phyloP scores from a whole-genome alignment of 1,140 invertebrate species.

The Mycetomoellerius zeteki region DNA sequence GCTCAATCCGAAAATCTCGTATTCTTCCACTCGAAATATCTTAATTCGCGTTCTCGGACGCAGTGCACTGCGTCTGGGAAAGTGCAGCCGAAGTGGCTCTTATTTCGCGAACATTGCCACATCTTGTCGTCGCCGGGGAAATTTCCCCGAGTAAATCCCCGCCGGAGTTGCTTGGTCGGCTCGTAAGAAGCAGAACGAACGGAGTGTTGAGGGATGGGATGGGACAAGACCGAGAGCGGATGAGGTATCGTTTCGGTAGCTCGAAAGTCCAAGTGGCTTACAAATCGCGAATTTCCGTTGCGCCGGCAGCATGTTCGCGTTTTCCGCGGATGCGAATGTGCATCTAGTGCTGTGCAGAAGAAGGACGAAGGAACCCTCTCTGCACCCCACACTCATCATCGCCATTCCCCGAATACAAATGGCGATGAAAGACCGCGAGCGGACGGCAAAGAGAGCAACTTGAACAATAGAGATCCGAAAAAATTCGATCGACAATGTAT shows the following conservation, averaged over 20 bases:
- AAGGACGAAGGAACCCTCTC: neutral
- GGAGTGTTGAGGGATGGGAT: neutral
- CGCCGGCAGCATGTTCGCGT: slow-evolving; percentile 64
- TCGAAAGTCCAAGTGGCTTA: slow-evolving; percentile 79
- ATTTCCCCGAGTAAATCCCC: slow-evolving; percentile 71
- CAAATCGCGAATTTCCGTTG: slow-evolving; percentile 78
- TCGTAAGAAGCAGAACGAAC: slow-evolving; percentile 68
- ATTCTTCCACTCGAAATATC: slow-evolving; percentile 10
- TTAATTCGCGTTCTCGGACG: slow-evolving; percentile 62
- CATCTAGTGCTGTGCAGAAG: neutral
- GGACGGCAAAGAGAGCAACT: neutral
- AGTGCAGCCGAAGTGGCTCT: slow-evolving; percentile 66
- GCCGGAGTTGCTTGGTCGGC: slow-evolving; percentile 68
- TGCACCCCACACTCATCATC: neutral
- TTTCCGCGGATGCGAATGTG: slow-evolving; percentile 52
- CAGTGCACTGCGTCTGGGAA: slow-evolving; percentile 60
- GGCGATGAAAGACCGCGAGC: neutral
- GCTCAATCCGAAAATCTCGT: neutral
- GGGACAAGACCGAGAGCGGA: slow-evolving; percentile 56
- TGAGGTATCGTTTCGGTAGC: slow-evolving; percentile 76
- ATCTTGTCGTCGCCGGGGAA: slow-evolving; percentile 64
- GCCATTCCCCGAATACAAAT: slow-evolving; percentile 29
- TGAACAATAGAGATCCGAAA: neutral
- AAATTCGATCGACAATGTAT: neutral
- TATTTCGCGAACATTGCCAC: slow-evolving; percentile 72